Conservation (phyloP, 2,888 invertebrate genomes). For the Lasiommata megera region DNA sequence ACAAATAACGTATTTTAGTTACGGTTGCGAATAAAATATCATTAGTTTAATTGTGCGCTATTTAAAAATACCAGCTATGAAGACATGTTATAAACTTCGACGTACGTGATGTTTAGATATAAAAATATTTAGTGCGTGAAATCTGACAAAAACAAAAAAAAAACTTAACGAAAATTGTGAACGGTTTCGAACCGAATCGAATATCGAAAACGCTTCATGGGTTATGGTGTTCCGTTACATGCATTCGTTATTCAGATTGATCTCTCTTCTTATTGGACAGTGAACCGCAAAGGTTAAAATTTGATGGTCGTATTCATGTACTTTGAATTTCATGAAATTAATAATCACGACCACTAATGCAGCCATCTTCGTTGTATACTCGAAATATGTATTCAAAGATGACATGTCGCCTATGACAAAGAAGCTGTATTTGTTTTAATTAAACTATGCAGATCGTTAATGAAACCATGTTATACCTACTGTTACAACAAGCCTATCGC, state of each 20-base stretch:
- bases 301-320: neutral
- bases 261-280: slow-evolving; percentile 6
- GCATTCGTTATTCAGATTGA: slow-evolving; percentile 12
- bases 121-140: slow-evolving; percentile 32
- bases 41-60: too few relatives aligned
- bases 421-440: neutral
- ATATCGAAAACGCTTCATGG: slow-evolving; percentile 25
- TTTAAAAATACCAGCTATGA: too few relatives aligned
- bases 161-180: slow-evolving; percentile 26
- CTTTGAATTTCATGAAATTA: too few relatives aligned
- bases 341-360: neutral
- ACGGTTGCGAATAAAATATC: too few relatives aligned
- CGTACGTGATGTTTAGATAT: slow-evolving; percentile 13
- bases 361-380: neutral
- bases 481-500: neutral
- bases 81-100: neutral
- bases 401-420: too few relatives aligned
- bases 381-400: too few relatives aligned
- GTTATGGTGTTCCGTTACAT: slow-evolving; percentile 26
- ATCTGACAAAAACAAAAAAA: slow-evolving; percentile 22
- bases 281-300: neutral
- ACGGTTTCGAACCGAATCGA: slow-evolving; percentile 27
- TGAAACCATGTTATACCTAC: slow-evolving; percentile 1
- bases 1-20: too few relatives aligned
- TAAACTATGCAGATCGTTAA: neutral